phyloP scores from a whole-genome alignment of 2,797 vertebrate species.

The Sebastes steindachneri region DNA sequence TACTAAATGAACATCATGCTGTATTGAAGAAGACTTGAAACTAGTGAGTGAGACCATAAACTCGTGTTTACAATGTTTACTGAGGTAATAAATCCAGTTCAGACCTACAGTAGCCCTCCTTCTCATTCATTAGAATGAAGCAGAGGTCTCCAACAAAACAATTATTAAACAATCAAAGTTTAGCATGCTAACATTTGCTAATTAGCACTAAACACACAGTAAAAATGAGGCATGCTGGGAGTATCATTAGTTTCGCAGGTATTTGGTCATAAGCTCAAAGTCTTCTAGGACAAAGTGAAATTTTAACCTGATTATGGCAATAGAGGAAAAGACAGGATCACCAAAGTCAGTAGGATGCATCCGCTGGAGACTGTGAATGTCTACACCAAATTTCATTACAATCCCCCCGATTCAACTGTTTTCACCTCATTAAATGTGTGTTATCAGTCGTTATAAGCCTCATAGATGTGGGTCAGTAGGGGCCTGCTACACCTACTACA shows the following conservation, averaged over 20 bases:
- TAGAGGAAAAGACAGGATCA: no score
- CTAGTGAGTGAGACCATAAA: no score
- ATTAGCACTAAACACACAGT: not conserved
- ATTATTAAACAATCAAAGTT: not conserved
- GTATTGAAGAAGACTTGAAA: no score
- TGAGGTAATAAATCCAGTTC: no score
- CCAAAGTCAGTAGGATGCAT: no score
- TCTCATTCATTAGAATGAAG: not conserved
- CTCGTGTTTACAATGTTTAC: no score
- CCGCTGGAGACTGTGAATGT: not conserved
- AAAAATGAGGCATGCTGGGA: not conserved
- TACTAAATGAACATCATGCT: no score
- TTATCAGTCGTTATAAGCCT: no score
- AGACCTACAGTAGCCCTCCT: not conserved
- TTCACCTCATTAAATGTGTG: no score
- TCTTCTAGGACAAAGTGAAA: not conserved
- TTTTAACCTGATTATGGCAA: not conserved
- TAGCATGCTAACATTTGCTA: not conserved
- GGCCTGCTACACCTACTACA: no score
- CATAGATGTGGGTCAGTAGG: no score
- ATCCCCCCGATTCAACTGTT: not conserved
- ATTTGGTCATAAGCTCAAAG: not conserved
- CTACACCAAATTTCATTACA: not conserved
- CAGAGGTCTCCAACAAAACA: not conserved
- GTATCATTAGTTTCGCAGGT: not conserved